Percentiles rank a stretch among this genome's conserved stretches.
phyloP scores from a whole-genome alignment of 2,113 vertebrate species.

The Triplophysa rosa region DNA sequence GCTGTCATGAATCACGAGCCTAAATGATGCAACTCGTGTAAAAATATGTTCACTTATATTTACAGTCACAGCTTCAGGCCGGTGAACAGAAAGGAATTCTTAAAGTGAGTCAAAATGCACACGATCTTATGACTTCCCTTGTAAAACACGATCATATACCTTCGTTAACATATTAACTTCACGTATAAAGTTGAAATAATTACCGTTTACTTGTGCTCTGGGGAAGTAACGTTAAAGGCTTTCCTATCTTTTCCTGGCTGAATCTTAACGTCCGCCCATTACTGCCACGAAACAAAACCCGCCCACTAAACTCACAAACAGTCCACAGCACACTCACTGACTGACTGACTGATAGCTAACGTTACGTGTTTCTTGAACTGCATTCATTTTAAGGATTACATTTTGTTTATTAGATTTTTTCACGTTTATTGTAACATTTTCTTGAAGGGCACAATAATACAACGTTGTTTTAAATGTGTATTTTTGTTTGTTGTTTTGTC shows the following conservation, averaged over 20 bases:
- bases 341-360: no score
- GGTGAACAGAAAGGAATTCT: background rate
- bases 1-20: background rate
- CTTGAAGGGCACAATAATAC: no score
- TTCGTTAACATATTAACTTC: background rate
- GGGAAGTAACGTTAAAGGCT: conserved; percentile 6
- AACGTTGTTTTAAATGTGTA: no score
- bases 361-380: no score
- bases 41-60: background rate
- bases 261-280: conserved; percentile 20
- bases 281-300: conserved; percentile 34
- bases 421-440: no score
- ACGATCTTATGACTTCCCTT: background rate
- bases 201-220: conserved; percentile 31
- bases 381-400: no score
- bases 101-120: background rate
- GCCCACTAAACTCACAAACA: background rate
- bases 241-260: conserved; percentile 39
- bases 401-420: no score
- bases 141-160: background rate
- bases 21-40: background rate
- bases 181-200: background rate
- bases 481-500: no score
- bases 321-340: background rate
- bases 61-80: conserved; percentile 21